Percentiles rank a stretch among this genome's conserved stretches.
phyloP scores from a whole-genome alignment of 2,113 vertebrate genomes.

The Nycticryphes semicollaris region DNA sequence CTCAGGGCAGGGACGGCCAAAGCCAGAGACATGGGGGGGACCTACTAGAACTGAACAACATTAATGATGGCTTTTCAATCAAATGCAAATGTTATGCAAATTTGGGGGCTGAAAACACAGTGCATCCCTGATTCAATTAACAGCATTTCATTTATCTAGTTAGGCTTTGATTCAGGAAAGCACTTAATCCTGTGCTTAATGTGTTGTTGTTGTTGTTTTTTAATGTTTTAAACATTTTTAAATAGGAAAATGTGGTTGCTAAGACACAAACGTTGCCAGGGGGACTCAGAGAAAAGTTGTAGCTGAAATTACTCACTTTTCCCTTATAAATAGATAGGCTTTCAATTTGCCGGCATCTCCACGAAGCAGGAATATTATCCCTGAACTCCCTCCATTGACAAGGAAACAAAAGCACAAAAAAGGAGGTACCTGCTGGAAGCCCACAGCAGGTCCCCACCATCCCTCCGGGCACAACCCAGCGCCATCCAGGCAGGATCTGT shows the following conservation, averaged over 20 bases:
- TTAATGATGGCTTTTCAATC: neutral
- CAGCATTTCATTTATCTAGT: conserved; percentile 59
- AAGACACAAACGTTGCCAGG: conserved; percentile 41
- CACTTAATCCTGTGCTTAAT: conserved; percentile 41
- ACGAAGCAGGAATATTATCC: neutral
- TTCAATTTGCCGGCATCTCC: neutral
- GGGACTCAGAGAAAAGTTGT: neutral
- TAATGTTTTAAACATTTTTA: conserved; percentile 41
- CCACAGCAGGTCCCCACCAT: neutral
- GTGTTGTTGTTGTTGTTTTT: neutral
- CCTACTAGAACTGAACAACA: neutral
- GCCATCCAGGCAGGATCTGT: accelerated
- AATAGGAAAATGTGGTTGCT: conserved; percentile 47
- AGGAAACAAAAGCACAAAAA: neutral
- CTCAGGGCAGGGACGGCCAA: neutral
- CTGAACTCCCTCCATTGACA: neutral
- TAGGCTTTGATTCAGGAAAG: conserved; percentile 50
- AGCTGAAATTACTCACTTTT: neutral
- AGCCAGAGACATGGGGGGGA: neutral
- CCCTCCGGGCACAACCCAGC: neutral
- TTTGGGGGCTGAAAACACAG: conserved; percentile 34
- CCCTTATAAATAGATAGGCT: neutral
- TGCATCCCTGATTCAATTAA: conserved; percentile 59
- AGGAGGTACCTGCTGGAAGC: neutral
- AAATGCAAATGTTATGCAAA: conserved; percentile 56